phyloP scores from a whole-genome alignment of 2,797 vertebrate species.

The Mormyrops boulengeri region DNA sequence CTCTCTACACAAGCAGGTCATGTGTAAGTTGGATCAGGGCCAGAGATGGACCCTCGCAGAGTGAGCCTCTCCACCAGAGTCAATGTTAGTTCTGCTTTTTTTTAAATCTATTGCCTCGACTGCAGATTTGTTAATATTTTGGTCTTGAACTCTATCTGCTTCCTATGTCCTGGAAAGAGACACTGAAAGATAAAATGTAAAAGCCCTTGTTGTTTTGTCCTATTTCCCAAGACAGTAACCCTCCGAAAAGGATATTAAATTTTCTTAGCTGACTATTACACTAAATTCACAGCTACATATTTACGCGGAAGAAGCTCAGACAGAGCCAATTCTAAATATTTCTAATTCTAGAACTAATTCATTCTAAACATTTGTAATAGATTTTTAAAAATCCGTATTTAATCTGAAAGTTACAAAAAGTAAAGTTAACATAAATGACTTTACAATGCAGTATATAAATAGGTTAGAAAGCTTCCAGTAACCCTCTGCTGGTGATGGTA shows the following conservation, averaged over 20 bases:
- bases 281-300: neutral
- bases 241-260: neutral
- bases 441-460: neutral
- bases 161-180: neutral
- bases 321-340: neutral
- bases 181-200: neutral
- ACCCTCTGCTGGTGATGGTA: neutral
- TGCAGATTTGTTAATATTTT: neutral
- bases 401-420: neutral
- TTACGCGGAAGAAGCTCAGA: neutral
- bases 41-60: neutral
- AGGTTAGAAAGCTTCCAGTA: neutral
- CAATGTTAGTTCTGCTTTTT: neutral
- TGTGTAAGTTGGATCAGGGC: neutral
- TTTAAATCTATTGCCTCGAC: neutral
- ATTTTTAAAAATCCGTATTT: neutral
- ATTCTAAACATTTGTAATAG: neutral
- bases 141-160: neutral
- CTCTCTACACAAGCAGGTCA: neutral
- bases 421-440: neutral
- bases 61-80: neutral
- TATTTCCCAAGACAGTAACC: neutral
- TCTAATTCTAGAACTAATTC: neutral
- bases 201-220: neutral
- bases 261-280: neutral